A percentile compares a stretch with the other conserved stretches of the same genome.
Conservation (phyloP, 2,797 vertebrate genomes). For the Ateles fusciceps region DNA sequence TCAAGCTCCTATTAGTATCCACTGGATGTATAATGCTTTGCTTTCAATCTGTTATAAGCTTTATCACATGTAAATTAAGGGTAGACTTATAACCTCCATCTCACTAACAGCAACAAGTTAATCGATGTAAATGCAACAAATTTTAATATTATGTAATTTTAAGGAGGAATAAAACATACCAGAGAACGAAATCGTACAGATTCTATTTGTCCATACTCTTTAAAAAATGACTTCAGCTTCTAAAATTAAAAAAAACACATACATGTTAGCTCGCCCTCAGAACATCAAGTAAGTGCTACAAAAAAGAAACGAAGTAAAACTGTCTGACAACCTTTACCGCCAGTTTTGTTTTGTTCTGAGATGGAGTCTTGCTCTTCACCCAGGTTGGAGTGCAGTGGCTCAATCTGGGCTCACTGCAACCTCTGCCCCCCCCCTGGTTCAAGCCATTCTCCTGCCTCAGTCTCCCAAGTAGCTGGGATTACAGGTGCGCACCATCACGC, state of each 20-base stretch:
- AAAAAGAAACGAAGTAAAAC: conserved; percentile 8
- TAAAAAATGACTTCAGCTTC: conserved; percentile 90
- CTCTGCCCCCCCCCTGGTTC: no score
- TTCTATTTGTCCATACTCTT: conserved; percentile 90
- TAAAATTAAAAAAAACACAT: conserved; percentile 70
- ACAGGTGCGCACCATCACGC: no score
- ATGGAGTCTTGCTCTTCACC: no score
- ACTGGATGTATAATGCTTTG: neutral
- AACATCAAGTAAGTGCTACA: neutral
- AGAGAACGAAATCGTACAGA: conserved; percentile 94
- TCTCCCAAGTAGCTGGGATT: no score
- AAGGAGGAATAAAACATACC: conserved; percentile 83
- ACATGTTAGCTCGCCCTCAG: neutral
- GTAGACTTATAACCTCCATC: neutral
- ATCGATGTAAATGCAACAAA: neutral
- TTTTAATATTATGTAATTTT: neutral
- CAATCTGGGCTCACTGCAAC: neutral
- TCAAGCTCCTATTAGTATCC: neutral
- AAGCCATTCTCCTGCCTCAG: no score
- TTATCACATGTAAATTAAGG: neutral
- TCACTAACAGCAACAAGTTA: neutral
- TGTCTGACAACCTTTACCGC: neutral
- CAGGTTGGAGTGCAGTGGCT: no score
- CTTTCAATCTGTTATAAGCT: neutral
- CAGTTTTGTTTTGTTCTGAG: neutral